A percentile compares a stretch with the other conserved stretches of the same genome.
Evolutionary conservation across 2,797 vertebrate genomes (phyloP).

Genomic region (Myotis findleyi): DNA sequence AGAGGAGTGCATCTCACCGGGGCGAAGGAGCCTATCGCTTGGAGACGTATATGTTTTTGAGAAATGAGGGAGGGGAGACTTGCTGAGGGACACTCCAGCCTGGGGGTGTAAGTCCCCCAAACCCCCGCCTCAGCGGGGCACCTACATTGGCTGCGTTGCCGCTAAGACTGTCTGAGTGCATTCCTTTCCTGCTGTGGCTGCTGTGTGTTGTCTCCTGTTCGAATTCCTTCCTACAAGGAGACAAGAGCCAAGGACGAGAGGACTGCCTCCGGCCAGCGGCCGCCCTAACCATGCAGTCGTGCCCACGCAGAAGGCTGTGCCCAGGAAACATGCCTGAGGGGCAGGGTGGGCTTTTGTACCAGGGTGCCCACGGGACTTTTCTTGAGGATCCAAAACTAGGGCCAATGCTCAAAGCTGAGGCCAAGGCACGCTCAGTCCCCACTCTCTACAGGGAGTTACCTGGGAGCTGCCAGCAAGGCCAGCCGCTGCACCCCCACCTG

Average conservation of each 20-base stretch:
- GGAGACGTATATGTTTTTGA: background rate
- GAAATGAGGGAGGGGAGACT: background rate
- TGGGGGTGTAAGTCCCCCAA: background rate
- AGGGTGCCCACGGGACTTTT: background rate
- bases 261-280: background rate
- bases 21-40: background rate
- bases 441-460: background rate
- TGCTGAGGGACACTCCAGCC: background rate
- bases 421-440: background rate
- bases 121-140: background rate
- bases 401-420: background rate
- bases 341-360: background rate
- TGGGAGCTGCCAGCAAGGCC: background rate
- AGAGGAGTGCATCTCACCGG: background rate
- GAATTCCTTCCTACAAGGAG: background rate
- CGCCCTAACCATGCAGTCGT: accelerated
- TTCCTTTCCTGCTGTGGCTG: background rate
- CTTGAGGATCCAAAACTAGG: background rate
- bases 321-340: background rate
- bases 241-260: background rate
- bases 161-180: too few relatives aligned
- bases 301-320: too few relatives aligned
- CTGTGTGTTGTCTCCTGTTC: background rate
- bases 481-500: background rate
- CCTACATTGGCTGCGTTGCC: too few relatives aligned